Conservation (phyloP, 2,113 vertebrate species). For the Ovis canadensis region DNA sequence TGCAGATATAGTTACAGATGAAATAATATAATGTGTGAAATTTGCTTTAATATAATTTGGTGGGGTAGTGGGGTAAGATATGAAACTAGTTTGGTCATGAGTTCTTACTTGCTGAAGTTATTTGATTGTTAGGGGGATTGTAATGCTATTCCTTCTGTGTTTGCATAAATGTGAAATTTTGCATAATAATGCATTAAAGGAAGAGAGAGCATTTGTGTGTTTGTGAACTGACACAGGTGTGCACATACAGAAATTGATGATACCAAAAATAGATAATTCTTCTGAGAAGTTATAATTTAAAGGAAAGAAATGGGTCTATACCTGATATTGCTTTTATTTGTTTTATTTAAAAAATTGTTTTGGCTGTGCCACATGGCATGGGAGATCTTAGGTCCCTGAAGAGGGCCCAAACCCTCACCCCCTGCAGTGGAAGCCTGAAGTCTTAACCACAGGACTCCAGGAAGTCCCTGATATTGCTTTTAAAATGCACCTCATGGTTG, state of each 20-base stretch:
- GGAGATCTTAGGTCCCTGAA: background rate
- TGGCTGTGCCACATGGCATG: background rate
- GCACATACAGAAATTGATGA: background rate
- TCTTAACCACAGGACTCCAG: background rate
- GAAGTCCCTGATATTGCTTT: background rate
- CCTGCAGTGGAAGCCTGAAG: background rate
- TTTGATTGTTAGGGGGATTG: background rate
- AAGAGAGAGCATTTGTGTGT: background rate
- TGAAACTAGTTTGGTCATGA: background rate
- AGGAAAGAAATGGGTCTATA: background rate
- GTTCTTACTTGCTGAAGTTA: background rate
- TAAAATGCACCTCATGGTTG: background rate
- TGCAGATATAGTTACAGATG: background rate
- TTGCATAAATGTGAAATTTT: background rate
- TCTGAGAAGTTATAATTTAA: background rate
- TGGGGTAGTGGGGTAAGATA: background rate
- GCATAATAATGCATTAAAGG: background rate
- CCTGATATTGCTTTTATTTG: background rate
- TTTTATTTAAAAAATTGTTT: background rate
- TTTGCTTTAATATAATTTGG: background rate
- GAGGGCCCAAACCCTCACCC: background rate
- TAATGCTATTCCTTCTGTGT: background rate
- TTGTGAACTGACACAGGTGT: background rate
- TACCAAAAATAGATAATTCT: background rate
- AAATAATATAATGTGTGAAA: conserved; percentile 5